phyloP scores from a whole-genome alignment of 2,113 vertebrate genomes.

The Eublepharis macularius region DNA sequence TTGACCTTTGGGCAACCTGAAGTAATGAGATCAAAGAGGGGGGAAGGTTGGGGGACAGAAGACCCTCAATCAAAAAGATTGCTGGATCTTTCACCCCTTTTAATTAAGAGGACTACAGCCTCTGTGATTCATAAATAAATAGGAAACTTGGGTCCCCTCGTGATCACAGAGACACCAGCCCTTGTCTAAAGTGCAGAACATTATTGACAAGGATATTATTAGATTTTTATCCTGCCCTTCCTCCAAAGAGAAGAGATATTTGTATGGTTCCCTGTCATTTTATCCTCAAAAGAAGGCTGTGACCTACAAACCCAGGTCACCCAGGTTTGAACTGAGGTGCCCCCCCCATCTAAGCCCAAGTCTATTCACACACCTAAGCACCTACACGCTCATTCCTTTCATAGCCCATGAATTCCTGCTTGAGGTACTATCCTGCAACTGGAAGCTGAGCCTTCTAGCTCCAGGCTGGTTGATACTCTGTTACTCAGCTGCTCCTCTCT shows the following conservation, averaged over 20 bases:
- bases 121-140: background rate
- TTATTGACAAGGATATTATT: background rate
- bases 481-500: background rate
- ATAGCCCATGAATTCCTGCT: background rate
- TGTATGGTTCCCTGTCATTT: background rate
- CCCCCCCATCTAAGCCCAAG: background rate
- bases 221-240: background rate
- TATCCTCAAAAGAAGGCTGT: background rate
- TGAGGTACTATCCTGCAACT: background rate
- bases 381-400: no score
- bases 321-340: background rate
- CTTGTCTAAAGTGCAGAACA: background rate
- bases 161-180: no score
- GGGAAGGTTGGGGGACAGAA: accelerated
- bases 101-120: background rate
- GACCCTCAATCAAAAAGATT: background rate
- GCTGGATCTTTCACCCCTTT: background rate
- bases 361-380: no score
- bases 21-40: accelerated
- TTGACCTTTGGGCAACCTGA: background rate
- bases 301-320: background rate
- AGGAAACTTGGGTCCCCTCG: no score
- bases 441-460: background rate
- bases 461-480: background rate
- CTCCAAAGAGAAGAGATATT: background rate